Evolutionary conservation across 2,113 vertebrate genomes (phyloP).

Genomic region (Sialia sialis): DNA sequence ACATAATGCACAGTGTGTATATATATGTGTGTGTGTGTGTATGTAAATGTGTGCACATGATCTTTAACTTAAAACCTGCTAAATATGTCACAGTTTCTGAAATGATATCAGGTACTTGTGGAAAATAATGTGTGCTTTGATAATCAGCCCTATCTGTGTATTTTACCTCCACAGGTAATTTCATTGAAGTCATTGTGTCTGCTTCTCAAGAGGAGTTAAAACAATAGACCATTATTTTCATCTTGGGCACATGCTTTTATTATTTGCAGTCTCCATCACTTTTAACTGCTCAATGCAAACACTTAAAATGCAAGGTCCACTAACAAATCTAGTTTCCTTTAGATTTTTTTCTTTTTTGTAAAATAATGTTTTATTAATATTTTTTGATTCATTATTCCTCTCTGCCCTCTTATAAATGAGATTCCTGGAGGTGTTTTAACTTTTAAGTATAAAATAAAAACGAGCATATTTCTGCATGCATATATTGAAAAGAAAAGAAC

Average conservation of each 20-base stretch:
- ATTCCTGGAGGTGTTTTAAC: background rate
- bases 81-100: background rate
- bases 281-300: background rate
- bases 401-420: background rate
- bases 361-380: background rate
- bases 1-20: fast-evolving
- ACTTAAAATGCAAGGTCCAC: background rate
- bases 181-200: background rate
- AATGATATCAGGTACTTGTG: background rate
- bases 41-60: fast-evolving
- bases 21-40: fast-evolving
- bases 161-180: background rate
- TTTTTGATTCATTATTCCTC: background rate
- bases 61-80: background rate
- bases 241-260: background rate
- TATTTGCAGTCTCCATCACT: background rate
- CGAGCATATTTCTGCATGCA: fast-evolving
- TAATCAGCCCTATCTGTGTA: background rate
- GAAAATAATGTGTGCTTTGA: background rate
- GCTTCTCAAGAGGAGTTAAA: background rate
- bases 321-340: background rate
- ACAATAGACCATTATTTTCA: background rate
- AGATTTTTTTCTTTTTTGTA: background rate
- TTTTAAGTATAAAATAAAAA: background rate
- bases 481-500: background rate